A percentile compares a stretch with the other conserved stretches of the same genome.
phyloP scores from a whole-genome alignment of 2,113 vertebrate species.

The Clarias magur region DNA sequence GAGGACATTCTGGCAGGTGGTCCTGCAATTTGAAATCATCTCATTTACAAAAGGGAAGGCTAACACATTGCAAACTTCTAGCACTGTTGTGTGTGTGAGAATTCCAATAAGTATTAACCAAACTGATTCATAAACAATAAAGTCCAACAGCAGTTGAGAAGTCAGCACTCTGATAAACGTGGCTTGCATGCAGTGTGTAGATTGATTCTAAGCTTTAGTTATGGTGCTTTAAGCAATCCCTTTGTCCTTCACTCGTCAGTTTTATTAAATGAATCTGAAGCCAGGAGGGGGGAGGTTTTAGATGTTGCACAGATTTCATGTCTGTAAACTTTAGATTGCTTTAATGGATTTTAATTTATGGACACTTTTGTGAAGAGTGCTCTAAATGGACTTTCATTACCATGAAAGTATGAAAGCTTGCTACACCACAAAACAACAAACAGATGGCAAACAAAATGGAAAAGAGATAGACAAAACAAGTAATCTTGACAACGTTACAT shows the following conservation, averaged over 20 bases:
- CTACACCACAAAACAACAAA: constrained; percentile 34
- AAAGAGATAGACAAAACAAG: constrained; percentile 29
- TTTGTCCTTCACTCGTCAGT: constrained; percentile 19
- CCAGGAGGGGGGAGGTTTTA: neutral
- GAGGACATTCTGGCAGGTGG: constrained; percentile 51
- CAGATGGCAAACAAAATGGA: constrained; percentile 33
- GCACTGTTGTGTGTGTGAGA: neutral
- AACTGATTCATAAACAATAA: constrained; percentile 51
- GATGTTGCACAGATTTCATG: neutral
- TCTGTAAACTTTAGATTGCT: constrained; percentile 16
- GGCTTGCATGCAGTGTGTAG: constrained; percentile 24
- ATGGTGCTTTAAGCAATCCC: neutral
- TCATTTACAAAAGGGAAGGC: constrained; percentile 21
- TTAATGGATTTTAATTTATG: constrained; percentile 29
- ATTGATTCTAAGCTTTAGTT: constrained; percentile 18
- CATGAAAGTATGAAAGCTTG: neutral
- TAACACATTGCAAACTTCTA: neutral
- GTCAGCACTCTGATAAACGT: constrained; percentile 35
- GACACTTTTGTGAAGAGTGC: constrained; percentile 15
- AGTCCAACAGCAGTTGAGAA: constrained; percentile 17
- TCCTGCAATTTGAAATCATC: constrained; percentile 59
- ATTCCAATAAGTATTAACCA: constrained; percentile 38
- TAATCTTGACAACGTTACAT: constrained; percentile 12
- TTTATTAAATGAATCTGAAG: constrained; percentile 9
- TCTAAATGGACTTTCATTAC: constrained; percentile 7